Evolutionary conservation across 2,113 vertebrate species (phyloP), one percentile per base, ranked within the genome.

Genomic region (Chionodraco myersi): DNA sequence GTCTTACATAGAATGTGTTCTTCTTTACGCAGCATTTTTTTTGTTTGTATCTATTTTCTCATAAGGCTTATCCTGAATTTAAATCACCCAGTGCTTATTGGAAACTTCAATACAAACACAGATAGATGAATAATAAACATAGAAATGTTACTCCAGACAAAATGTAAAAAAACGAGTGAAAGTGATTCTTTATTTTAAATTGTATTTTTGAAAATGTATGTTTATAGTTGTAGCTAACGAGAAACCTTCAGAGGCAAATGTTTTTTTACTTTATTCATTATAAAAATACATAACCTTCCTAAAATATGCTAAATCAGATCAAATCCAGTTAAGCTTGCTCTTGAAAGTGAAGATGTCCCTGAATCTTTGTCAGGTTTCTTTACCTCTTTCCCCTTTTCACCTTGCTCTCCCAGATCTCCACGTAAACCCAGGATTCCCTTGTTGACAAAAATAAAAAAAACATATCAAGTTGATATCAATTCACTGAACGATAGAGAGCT

Each of bases 301-400:
- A 30, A 30, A 36, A 13, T 18, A 48, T 47, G 45, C 41, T 14
- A 15, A 79, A 71, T 36, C 9, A 16, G 58, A 12, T 26, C 3
- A 18, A 3, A 58, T 49, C 18, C 13, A 2, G 41, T 1, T 21
- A 3, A 5, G 12, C 52, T 59, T 26, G 5, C 21, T 26, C 36
- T 12, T 53, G 8, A 30, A 21, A 30, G 5, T 18, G 16, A 26
- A 44, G 9, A 1, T 21, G 30, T 41, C n/a, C 54, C 18, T 66
- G 6, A 12, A 26, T 44, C 18, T 23, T 1, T 57, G n/a, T 61
- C 11, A 21, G 1, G 56, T 12, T 53, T 54, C 6, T 76, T 80
- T 86, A 96, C 97, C 96, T 96, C 91, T 74, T 69, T 79, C 14
- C 96, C 97, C 47, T 94, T 95, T 0, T 56, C 82, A 18, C 96